These are phyloP conservation scores for human (Homo sapiens) DNA, from an alignment of 2,113 vertebrate genomes.

Conservation along the genomic window DNA sequence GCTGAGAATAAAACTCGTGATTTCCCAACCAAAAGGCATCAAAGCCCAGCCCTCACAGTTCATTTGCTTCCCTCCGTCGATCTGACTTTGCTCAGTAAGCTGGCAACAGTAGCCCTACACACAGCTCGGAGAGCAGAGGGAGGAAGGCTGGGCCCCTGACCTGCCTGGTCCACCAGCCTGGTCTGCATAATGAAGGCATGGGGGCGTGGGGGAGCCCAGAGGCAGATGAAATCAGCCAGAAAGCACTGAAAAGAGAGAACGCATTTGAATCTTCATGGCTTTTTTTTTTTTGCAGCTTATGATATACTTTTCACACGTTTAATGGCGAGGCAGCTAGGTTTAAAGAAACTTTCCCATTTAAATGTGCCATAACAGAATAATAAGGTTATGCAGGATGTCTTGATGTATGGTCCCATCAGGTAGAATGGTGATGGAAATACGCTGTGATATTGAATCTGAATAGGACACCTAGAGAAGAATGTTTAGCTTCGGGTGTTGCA, in stretches of 20 bases:
- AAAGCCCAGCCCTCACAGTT: constrained; percentile 48
- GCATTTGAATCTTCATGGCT: neutral
- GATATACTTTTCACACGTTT: constrained; percentile 52
- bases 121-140: rapidly evolving
- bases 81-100: neutral
- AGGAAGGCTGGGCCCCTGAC: neutral
- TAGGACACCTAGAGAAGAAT: neutral
- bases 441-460: neutral
- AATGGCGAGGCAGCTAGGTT: neutral
- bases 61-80: neutral
- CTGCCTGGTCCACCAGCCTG: neutral
- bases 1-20: constrained; percentile 71
- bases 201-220: rapidly evolving
- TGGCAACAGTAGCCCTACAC: neutral
- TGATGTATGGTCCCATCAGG: neutral
- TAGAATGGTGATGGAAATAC: neutral
- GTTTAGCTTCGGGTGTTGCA: neutral
- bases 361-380: constrained; percentile 30
- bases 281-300: neutral
- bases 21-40: constrained; percentile 76
- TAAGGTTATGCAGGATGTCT: neutral
- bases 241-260: neutral
- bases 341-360: constrained; percentile 36
- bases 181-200: rapidly evolving
- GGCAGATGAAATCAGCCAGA: neutral